Evolutionary conservation across 1,140 invertebrate genomes (phyloP).

Genomic region (Fopius arisanus): DNA sequence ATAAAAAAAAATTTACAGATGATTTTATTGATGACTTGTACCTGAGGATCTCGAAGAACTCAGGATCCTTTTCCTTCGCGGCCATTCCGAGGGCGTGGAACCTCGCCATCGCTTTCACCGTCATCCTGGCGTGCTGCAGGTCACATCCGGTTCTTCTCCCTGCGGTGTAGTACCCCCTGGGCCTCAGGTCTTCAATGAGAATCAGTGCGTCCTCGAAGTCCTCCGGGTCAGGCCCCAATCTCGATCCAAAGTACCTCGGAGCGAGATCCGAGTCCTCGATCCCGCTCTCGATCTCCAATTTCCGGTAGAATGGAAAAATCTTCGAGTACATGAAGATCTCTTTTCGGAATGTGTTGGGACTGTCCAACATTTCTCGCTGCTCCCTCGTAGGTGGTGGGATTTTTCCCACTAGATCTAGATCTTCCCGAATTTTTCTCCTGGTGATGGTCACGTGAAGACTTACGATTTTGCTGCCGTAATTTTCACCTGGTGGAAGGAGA

Average conservation of each 20-base stretch:
- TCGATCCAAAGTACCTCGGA: conserved; percentile 66
- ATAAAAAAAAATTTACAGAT: no score
- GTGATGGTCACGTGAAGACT: conserved; percentile 53
- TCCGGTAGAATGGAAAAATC: conserved; percentile 49
- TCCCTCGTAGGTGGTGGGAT: conserved; percentile 54
- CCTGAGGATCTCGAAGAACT: conserved; percentile 62
- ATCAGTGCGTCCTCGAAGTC: conserved; percentile 67
- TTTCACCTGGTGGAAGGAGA: conserved; percentile 65
- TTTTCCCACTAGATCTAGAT: conserved; percentile 60
- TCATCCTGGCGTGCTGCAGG: conserved; percentile 60
- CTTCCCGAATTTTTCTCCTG: conserved; percentile 33
- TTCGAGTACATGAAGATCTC: conserved; percentile 54
- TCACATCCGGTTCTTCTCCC: conserved; percentile 65
- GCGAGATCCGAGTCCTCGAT: conserved; percentile 58
- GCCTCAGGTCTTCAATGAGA: conserved; percentile 68
- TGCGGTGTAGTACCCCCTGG: conserved; percentile 60
- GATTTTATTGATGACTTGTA: no score
- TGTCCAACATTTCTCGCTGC: conserved; percentile 54
- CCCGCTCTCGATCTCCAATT: conserved; percentile 52
- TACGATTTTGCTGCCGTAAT: conserved; percentile 69
- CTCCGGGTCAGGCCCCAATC: conserved; percentile 48
- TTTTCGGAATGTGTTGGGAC: conserved; percentile 57
- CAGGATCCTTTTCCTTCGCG: conserved; percentile 62
- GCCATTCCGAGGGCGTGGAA: conserved; percentile 70
- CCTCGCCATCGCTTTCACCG: conserved; percentile 63